Conservation (phyloP, 1,140 invertebrate species). For the Eufriesea mexicana region DNA sequence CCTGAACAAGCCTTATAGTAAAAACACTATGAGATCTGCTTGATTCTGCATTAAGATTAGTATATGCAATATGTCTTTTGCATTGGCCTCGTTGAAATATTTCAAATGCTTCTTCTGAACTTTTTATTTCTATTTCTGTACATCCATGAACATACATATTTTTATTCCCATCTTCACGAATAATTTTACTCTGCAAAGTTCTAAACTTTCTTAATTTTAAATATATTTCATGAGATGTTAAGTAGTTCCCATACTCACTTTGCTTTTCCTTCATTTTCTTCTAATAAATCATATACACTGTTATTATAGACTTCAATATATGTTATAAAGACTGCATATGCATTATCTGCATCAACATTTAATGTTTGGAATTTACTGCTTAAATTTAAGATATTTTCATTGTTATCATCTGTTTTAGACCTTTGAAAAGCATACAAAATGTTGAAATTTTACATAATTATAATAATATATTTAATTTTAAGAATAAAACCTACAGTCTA, state of each 20-base stretch:
- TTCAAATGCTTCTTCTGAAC: constrained; percentile 95
- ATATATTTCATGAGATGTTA: not conserved
- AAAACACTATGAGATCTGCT: constrained; percentile 97
- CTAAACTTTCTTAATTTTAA: constrained; percentile 63
- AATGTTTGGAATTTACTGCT: constrained; percentile 71
- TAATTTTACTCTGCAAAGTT: constrained; percentile 85
- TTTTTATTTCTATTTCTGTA: constrained; percentile 94
- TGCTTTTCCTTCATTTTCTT: constrained; percentile 85
- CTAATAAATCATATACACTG: constrained; percentile 96
- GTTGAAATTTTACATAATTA: constrained; percentile 1
- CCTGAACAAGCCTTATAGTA: constrained; percentile 94
- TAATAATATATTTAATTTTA: not conserved
- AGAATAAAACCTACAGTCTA: constrained; percentile 63
- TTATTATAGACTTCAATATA: constrained; percentile 99
- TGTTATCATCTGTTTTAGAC: constrained; percentile 68
- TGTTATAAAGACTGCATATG: constrained; percentile 96
- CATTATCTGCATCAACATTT: constrained; percentile 89
- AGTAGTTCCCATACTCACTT: constrained; percentile 71
- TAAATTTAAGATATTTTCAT: constrained; percentile 65
- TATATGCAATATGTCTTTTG: constrained; percentile 92
- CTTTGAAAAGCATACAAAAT: constrained; percentile 43
- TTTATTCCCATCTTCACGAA: constrained; percentile 89
- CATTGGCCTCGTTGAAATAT: constrained; percentile 90
- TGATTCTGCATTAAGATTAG: constrained; percentile 94
- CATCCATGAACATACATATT: constrained; percentile 96